phyloP scores from a whole-genome alignment of 2,113 vertebrate species.

The Thymallus thymallus region DNA sequence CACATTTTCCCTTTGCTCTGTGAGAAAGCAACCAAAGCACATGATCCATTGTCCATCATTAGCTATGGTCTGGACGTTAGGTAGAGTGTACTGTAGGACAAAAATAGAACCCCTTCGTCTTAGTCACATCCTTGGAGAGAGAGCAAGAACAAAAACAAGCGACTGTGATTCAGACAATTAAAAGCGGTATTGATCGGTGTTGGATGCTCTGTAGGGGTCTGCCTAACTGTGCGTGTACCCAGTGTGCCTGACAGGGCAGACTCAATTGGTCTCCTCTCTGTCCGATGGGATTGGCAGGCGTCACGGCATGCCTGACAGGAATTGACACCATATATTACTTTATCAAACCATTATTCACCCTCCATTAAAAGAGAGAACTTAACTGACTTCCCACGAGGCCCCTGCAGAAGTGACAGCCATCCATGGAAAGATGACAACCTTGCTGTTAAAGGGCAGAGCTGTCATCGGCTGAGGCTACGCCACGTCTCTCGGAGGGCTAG shows the following conservation, averaged over 20 bases:
- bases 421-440: slow-evolving; percentile 59
- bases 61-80: background rate
- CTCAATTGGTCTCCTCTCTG: slow-evolving; percentile 68
- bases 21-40: background rate
- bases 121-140: background rate
- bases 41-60: background rate
- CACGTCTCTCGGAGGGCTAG: slow-evolving; percentile 48
- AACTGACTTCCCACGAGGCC: slow-evolving; percentile 15
- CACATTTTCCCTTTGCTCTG: no score
- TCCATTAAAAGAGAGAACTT: slow-evolving; percentile 38
- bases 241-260: background rate
- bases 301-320: slow-evolving; percentile 64
- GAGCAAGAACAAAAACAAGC: background rate
- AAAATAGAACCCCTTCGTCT: no score
- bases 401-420: slow-evolving; percentile 42
- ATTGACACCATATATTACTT: slow-evolving; percentile 65
- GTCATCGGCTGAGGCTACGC: slow-evolving; percentile 37
- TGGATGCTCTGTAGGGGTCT: background rate
- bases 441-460: slow-evolving; percentile 47
- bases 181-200: background rate
- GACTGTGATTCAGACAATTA: slow-evolving; percentile 14
- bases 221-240: background rate
- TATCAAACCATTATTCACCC: slow-evolving; percentile 62
- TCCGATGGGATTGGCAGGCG: slow-evolving; percentile 67
- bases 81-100: background rate